Conservation (phyloP, 23 tunicate species). For the Phallusia fumigata region DNA sequence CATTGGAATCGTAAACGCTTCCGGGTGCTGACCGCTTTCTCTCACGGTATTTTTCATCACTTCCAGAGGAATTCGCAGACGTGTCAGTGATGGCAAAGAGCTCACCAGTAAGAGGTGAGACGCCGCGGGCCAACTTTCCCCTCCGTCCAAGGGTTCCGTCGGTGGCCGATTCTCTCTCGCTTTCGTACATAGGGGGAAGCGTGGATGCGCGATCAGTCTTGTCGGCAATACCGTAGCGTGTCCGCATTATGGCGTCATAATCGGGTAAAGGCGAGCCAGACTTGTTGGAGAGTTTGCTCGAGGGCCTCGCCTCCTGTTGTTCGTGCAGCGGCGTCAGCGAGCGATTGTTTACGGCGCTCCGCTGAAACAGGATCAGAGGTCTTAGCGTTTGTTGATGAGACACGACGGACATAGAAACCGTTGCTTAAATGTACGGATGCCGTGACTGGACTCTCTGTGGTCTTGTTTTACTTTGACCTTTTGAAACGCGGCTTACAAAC, state of each 20-base stretch:
- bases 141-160: neutral
- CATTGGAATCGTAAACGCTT: neutral
- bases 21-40: neutral
- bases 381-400: no score
- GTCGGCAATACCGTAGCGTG: constrained; percentile 3
- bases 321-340: constrained; percentile 7
- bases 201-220: constrained; percentile 4
- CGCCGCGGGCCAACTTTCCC: neutral
- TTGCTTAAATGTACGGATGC: no score
- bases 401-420: no score
- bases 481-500: no score
- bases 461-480: no score
- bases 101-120: neutral
- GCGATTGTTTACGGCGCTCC: neutral
- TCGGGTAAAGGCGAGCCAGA: constrained; percentile 30
- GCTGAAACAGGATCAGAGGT: neutral
- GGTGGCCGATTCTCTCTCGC: constrained; percentile 19
- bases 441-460: no score
- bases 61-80: neutral
- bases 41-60: neutral
- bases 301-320: neutral
- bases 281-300: constrained; percentile 22
- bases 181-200: constrained; percentile 30
- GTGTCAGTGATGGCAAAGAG: neutral
- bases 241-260: constrained; percentile 30